These are phyloP conservation scores for Lissonota sp. DNA, from an alignment of 2,888 invertebrate species.

Conservation along the genomic window DNA sequence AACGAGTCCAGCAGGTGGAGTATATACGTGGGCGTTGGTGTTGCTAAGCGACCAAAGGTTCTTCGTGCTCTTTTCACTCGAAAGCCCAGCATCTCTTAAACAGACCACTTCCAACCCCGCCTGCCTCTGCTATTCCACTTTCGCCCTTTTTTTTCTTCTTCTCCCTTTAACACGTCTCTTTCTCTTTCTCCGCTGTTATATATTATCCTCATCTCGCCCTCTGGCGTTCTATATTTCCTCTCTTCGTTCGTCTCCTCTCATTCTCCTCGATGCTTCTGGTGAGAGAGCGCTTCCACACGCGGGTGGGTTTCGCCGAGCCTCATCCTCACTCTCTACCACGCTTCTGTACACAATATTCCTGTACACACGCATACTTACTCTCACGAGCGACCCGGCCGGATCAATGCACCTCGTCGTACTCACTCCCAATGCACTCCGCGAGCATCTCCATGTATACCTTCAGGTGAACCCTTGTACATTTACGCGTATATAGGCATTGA, in stretches of 20 bases:
- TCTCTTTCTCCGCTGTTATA: conserved; percentile 21
- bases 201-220: conserved; percentile 1
- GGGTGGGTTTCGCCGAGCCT: conserved; percentile 41
- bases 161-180: conserved; percentile 38
- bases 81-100: conserved; percentile 68
- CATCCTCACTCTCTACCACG: conserved; percentile 28
- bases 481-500: no score
- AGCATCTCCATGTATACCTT: not conserved
- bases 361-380: conserved; percentile 44
- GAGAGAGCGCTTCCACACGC: conserved; percentile 38
- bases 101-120: conserved; percentile 69
- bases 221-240: conserved; percentile 14
- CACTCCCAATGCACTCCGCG: conserved; percentile 53
- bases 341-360: conserved; percentile 44
- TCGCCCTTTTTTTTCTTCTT: conserved; percentile 25
- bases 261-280: not conserved
- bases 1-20: conserved; percentile 24
- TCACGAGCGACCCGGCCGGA: conserved; percentile 66
- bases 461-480: no score
- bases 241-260: not conserved
- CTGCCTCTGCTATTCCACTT: conserved; percentile 56
- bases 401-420: conserved; percentile 69
- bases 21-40: conserved; percentile 63
- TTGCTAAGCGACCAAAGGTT: conserved; percentile 69
- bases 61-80: conserved; percentile 65